Conservation (phyloP, 2,113 vertebrate species). For the Trinectes maculatus region DNA sequence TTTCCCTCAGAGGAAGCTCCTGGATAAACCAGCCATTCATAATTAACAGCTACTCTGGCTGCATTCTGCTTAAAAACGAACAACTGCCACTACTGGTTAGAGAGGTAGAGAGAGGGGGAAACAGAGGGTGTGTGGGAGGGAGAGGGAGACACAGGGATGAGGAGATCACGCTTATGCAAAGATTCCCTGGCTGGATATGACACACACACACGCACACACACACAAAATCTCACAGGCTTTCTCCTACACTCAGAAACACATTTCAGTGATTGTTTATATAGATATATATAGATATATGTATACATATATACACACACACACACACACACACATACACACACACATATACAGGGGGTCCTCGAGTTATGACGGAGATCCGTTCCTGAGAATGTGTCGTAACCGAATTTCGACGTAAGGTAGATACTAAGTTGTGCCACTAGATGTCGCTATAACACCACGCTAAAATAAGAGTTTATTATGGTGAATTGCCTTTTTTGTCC, state of each 20-base stretch:
- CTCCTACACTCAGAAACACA: conserved; percentile 20
- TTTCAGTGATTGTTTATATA: conserved; percentile 54
- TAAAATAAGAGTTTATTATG: no score
- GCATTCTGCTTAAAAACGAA: conserved; percentile 71
- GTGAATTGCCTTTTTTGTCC: no score
- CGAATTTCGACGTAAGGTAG: no score
- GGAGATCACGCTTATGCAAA: conserved; percentile 40
- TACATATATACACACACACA: no score
- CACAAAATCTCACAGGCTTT: background rate
- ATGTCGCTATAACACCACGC: no score
- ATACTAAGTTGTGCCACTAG: no score
- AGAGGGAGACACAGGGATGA: conserved; percentile 23
- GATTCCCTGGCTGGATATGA: conserved; percentile 32
- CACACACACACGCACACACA: conserved; percentile 21
- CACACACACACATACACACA: no score
- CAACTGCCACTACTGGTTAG: conserved; percentile 68
- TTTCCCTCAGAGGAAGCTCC: conserved; percentile 69
- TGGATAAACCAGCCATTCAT: conserved; percentile 78
- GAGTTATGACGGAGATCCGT: no score
- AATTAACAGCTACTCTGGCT: conserved; percentile 73
- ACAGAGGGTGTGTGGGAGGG: conserved; percentile 4
- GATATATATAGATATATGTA: no score
- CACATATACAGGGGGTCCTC: no score
- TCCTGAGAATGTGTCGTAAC: no score
- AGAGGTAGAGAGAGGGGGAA: conserved; percentile 22